Percentiles rank a stretch among this genome's conserved stretches.
Evolutionary conservation across 2,113 vertebrate species (phyloP).

Genomic region (Brachionichthys hirsutus): DNA sequence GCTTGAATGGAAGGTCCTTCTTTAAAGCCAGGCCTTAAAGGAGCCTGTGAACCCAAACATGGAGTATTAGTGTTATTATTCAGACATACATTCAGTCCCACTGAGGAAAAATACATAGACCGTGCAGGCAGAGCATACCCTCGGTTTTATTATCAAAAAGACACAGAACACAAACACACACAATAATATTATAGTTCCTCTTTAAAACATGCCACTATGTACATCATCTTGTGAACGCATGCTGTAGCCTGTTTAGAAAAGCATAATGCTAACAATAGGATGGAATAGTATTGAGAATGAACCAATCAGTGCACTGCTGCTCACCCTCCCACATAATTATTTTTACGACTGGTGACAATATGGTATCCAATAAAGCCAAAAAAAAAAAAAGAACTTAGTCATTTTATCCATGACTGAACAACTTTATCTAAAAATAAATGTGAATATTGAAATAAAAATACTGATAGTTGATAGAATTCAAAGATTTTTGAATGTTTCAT

Average conservation of each 20-base stretch:
- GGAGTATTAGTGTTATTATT: conserved; percentile 22
- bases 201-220: conserved; percentile 89
- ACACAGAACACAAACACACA: conserved; percentile 79
- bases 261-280: conserved; percentile 67
- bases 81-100: conserved; percentile 61
- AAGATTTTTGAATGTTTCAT: too few relatives aligned
- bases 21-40: conserved; percentile 46
- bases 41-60: conserved; percentile 25
- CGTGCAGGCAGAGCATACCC: conserved; percentile 71
- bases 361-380: not conserved
- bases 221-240: conserved; percentile 81
- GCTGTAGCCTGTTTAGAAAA: conserved; percentile 79
- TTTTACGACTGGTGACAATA: conserved; percentile 2
- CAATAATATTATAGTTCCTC: conserved; percentile 74
- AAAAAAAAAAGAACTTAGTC: too few relatives aligned
- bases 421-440: not conserved
- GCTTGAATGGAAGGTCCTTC: conserved; percentile 41
- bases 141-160: conserved; percentile 80
- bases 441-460: too few relatives aligned
- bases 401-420: too few relatives aligned
- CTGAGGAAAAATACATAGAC: conserved; percentile 71
- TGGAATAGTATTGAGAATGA: conserved; percentile 62
- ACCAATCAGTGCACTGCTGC: conserved; percentile 33
- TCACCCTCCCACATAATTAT: conserved; percentile 9
- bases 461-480: too few relatives aligned